These are phyloP conservation scores for Drosophila ezoana DNA, from an alignment of 2,888 invertebrate genomes.

Conservation along the genomic window DNA sequence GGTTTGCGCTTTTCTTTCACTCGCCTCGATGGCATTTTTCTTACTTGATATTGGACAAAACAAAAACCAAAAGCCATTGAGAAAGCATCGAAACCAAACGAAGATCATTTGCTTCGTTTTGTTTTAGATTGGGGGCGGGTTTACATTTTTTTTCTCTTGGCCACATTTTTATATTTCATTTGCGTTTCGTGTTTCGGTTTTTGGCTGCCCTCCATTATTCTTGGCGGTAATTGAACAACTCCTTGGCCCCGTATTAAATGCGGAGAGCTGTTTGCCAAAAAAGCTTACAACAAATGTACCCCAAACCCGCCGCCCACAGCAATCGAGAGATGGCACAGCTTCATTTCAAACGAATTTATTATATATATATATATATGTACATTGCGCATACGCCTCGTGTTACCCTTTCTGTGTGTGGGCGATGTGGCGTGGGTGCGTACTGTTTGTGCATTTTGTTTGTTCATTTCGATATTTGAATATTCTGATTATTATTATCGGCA, in stretches of 20 bases:
- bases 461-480: conserved; percentile 51
- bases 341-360: conserved; percentile 59
- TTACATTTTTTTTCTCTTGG: conserved; percentile 6
- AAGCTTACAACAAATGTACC: conserved; percentile 67
- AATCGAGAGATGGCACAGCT: conserved; percentile 57
- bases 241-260: conserved; percentile 65
- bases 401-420: conserved; percentile 12
- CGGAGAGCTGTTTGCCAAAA: conserved; percentile 60
- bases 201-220: conserved; percentile 67
- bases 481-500: conserved; percentile 30
- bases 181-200: conserved; percentile 47
- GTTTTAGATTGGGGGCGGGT: conserved; percentile 10
- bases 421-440: not conserved
- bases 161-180: conserved; percentile 55
- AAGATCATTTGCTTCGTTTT: conserved; percentile 63
- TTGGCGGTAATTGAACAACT: conserved; percentile 80
- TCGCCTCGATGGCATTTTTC: conserved; percentile 33
- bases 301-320: conserved; percentile 28
- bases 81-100: conserved; percentile 62
- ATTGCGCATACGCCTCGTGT: conserved; percentile 55
- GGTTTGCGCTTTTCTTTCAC: conserved; percentile 59
- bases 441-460: conserved; percentile 3
- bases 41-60: conserved; percentile 42
- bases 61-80: conserved; percentile 50
- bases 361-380: conserved; percentile 7